Conservation (phyloP, 2,888 invertebrate species). For the Alviniconcha strummeri region DNA sequence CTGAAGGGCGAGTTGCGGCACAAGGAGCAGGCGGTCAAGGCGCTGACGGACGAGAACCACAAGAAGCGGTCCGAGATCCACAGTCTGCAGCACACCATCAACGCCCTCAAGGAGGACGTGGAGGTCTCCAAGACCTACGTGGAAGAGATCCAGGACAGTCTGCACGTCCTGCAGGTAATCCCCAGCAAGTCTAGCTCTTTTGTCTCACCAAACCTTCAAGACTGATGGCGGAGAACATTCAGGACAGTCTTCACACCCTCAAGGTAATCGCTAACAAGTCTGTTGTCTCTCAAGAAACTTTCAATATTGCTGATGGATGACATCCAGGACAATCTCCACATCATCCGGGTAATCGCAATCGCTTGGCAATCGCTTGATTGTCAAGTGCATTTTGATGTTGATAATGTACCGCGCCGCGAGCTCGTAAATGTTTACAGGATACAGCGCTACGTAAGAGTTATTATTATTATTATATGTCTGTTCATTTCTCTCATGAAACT, state of each 20-base stretch:
- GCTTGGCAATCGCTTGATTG: no score
- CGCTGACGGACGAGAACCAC: constrained; percentile 47
- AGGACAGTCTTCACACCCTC: no score
- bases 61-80: constrained; percentile 46
- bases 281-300: no score
- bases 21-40: constrained; percentile 45
- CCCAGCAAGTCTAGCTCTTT: background rate
- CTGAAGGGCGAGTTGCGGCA: constrained; percentile 42
- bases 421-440: no score
- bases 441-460: no score
- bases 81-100: constrained; percentile 47
- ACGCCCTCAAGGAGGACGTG: constrained; percentile 50
- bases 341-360: constrained; percentile 9
- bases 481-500: no score
- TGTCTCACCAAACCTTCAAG: no score
- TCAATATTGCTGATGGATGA: constrained; percentile 39
- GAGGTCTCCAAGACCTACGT: constrained; percentile 49
- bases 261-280: no score
- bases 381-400: no score
- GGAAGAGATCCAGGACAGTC: constrained; percentile 48
- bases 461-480: no score
- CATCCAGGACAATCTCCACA: constrained; percentile 42
- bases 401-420: no score
- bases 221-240: no score
- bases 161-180: constrained; percentile 17